These are phyloP conservation scores for Helicorthomorpha holstii DNA, from an alignment of 1,140 invertebrate genomes.

Conservation along the genomic window DNA sequence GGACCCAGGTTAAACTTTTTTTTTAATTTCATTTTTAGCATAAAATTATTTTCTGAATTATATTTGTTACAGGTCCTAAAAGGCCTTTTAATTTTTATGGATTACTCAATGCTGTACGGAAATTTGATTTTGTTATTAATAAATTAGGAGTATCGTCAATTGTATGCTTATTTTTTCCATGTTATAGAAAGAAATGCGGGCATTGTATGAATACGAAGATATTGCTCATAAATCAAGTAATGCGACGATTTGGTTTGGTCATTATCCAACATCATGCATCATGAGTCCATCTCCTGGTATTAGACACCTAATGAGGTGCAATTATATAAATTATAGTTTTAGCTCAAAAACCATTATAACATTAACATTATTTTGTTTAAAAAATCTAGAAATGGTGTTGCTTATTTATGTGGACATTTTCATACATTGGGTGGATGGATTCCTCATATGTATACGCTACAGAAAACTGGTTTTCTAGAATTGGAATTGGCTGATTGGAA, in stretches of 20 bases:
- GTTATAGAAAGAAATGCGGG: constrained; percentile 31
- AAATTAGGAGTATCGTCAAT: constrained; percentile 2
- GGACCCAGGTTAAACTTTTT: too few species aligned
- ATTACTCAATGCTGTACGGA: constrained; percentile 33
- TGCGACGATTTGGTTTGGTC: constrained; percentile 71
- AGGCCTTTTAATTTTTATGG: constrained; percentile 89
- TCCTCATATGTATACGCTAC: constrained; percentile 70
- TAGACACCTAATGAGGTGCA: constrained; percentile 33
- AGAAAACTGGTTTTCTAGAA: constrained; percentile 66
- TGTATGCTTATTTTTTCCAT: constrained; percentile 2
- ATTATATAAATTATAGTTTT: constrained; percentile 3
- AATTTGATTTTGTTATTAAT: constrained; percentile 8
- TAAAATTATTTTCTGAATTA: too few species aligned
- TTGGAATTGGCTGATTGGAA: constrained; percentile 89
- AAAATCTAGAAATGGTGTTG: constrained; percentile 32
- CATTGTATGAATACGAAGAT: constrained; percentile 33
- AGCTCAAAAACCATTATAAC: not conserved
- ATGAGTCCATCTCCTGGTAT: constrained; percentile 38
- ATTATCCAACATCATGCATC: constrained; percentile 83
- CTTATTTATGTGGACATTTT: constrained; percentile 83
- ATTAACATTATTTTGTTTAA: constrained; percentile 1
- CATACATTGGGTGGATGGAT: constrained; percentile 63
- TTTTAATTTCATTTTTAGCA: too few species aligned
- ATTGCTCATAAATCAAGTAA: constrained; percentile 30
- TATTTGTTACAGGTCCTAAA: too few species aligned